Percentiles rank a stretch among this genome's conserved stretches.
Evolutionary conservation across 1,140 invertebrate genomes (phyloP).

Genomic region (Neotoxoptera formosana): DNA sequence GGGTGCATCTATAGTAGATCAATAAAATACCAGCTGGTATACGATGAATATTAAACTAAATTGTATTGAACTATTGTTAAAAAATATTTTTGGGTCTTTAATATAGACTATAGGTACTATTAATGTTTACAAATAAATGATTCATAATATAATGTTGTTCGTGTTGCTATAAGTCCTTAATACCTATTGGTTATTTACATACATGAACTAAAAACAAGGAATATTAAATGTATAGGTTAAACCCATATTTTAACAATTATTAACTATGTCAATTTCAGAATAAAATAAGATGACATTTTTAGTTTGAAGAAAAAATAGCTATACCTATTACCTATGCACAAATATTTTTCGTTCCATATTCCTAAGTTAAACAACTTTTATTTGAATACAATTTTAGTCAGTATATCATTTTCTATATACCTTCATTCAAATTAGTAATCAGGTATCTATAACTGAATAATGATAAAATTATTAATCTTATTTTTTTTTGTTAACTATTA

Average conservation of each 20-base stretch:
- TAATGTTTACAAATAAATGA: not conserved
- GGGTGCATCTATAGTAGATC: not conserved
- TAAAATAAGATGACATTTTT: not conserved
- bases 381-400: no score
- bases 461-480: not conserved
- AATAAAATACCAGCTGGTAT: not conserved
- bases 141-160: not conserved
- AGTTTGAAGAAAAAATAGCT: not conserved
- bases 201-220: no score
- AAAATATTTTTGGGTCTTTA: not conserved
- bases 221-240: no score
- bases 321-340: not conserved
- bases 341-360: no score
- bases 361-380: not conserved
- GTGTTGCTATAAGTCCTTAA: not conserved
- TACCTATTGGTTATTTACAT: not conserved
- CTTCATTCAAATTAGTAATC: no score
- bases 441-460: not conserved
- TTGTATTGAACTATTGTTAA: not conserved
- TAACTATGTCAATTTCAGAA: not conserved
- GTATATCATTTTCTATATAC: no score
- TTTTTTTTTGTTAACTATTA: not conserved
- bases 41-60: not conserved
- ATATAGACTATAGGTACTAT: not conserved
- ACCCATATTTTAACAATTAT: no score